Percentiles rank a stretch among this genome's conserved stretches.
Evolutionary conservation across 30 jellyfish, hydroid and myxozoan genomes (phyloP).

Genomic region (Hydra vulgaris): DNA sequence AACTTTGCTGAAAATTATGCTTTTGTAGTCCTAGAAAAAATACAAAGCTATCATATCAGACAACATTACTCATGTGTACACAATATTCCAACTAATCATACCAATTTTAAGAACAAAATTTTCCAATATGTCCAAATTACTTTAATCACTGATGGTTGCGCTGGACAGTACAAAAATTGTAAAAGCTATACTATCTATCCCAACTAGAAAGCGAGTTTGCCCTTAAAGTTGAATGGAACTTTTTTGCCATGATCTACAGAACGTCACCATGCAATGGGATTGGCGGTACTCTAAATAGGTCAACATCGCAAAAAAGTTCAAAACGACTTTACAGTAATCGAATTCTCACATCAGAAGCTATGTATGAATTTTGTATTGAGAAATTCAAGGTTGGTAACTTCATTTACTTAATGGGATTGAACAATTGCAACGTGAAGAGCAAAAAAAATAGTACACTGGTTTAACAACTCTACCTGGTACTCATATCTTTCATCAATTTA

Average conservation of each 20-base stretch:
- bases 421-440: slow-evolving; percentile 2
- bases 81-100: background rate
- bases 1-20: slow-evolving; percentile 2
- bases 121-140: background rate
- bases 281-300: slow-evolving; percentile 24
- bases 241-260: slow-evolving; percentile 20
- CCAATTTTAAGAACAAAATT: background rate
- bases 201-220: background rate
- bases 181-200: background rate
- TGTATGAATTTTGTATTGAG: slow-evolving; percentile 10
- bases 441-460: slow-evolving; percentile 20
- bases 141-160: slow-evolving; percentile 16
- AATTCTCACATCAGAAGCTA: slow-evolving; percentile 27
- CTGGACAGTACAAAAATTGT: slow-evolving; percentile 28
- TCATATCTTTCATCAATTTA: slow-evolving; percentile 28
- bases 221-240: slow-evolving; percentile 21
- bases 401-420: background rate
- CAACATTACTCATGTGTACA: background rate
- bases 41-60: background rate
- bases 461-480: slow-evolving; percentile 39
- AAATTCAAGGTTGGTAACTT: background rate
- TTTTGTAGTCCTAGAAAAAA: background rate
- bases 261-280: slow-evolving; percentile 30
- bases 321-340: slow-evolving; percentile 6
- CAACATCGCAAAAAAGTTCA: slow-evolving; percentile 15